Percentiles rank a stretch among this genome's conserved stretches.
Conservation (phyloP, 37 sponge, comb jelly and placozoan species). For the Tethya wilhelma region DNA sequence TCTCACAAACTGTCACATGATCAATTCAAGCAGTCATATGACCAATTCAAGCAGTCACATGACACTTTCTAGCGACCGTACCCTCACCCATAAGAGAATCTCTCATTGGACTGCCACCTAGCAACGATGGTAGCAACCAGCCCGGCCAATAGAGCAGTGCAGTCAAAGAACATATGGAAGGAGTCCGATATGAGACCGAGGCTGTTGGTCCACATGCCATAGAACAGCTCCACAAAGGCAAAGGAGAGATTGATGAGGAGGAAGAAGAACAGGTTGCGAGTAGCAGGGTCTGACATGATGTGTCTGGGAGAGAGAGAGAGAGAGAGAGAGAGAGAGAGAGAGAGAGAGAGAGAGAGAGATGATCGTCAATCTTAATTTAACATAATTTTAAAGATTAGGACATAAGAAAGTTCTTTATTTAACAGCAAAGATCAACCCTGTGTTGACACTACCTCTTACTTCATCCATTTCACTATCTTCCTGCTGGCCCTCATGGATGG, state of each 20-base stretch:
- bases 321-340: neutral
- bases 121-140: conserved; percentile 82
- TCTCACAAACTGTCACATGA: neutral
- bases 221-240: conserved; percentile 90
- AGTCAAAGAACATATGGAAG: conserved; percentile 97
- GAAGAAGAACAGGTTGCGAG: conserved; percentile 82
- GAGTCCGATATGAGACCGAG: conserved; percentile 91
- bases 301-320: conserved; percentile 29
- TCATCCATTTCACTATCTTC: conserved; percentile 51
- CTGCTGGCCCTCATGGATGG: conserved; percentile 36
- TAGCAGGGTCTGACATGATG: conserved; percentile 53
- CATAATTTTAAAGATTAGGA: too few species aligned
- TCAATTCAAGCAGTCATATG: neutral
- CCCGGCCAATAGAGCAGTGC: conserved; percentile 91
- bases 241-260: conserved; percentile 83
- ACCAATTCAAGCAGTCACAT: neutral
- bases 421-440: neutral
- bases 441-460: conserved; percentile 19
- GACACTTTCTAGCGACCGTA: neutral
- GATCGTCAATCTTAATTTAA: neutral
- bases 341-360: neutral
- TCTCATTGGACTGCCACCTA: conserved; percentile 74
- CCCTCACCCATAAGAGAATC: conserved; percentile 84
- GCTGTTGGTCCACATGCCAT: conserved; percentile 93
- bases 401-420: neutral